Percentiles rank a stretch among this genome's conserved stretches.
phyloP scores from a whole-genome alignment of 2,113 vertebrate genomes.

The Corythornis vintsioides region DNA sequence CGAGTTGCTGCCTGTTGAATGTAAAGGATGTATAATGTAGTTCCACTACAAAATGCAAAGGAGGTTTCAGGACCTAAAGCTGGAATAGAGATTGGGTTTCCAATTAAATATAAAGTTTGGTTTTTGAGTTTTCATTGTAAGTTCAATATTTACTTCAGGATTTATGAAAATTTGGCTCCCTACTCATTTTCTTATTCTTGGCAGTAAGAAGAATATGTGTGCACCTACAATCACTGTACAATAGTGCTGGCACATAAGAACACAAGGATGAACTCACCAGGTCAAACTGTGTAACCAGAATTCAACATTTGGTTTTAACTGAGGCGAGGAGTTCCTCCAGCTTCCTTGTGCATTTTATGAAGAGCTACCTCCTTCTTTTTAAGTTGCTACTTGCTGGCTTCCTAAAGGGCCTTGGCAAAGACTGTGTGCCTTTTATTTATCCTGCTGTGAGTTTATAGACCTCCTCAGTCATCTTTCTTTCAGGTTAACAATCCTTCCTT shows the following conservation, averaged over 20 bases:
- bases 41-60: background rate
- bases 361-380: slow-evolving; percentile 8
- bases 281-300: background rate
- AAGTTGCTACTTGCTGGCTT: background rate
- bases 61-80: background rate
- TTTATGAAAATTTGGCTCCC: background rate
- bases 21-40: background rate
- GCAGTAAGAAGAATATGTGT: background rate
- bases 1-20: background rate
- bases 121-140: background rate
- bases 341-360: background rate
- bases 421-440: background rate
- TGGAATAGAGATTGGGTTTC: background rate
- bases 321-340: background rate
- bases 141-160: background rate
- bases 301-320: slow-evolving; percentile 12
- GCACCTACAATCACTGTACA: background rate
- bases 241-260: background rate
- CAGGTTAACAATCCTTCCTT: background rate
- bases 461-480: background rate
- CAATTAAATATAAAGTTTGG: background rate
- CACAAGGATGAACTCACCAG: background rate
- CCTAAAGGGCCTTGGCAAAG: background rate
- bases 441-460: background rate
- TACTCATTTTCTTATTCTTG: background rate